These are phyloP conservation scores for Disparrhopalites patrizii DNA, from an alignment of 2,888 invertebrate genomes.

Conservation along the genomic window DNA sequence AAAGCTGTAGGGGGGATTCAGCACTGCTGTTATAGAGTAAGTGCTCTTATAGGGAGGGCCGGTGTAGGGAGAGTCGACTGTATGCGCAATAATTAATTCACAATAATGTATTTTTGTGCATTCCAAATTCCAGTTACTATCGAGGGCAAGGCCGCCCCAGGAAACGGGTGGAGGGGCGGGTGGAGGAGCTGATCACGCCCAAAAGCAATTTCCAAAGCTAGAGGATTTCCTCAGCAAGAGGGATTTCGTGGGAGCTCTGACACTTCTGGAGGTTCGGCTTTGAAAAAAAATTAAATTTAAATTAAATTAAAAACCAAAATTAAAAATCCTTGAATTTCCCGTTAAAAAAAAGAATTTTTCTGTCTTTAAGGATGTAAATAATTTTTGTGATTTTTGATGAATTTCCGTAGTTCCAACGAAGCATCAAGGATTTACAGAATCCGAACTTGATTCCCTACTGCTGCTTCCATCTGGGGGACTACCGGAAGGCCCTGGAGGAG, in stretches of 20 bases:
- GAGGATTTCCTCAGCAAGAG: conserved; percentile 84
- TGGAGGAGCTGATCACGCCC: conserved; percentile 19
- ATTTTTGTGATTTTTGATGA: too few species aligned
- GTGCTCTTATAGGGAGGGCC: too few species aligned
- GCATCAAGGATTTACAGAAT: conserved; percentile 53
- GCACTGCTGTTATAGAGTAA: too few species aligned
- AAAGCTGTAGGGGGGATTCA: too few species aligned
- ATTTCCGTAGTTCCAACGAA: conserved; percentile 54
- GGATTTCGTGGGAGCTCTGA: conserved; percentile 92
- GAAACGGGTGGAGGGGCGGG: conserved; percentile 15
- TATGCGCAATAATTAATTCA: background rate
- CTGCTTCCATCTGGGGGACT: conserved; percentile 92
- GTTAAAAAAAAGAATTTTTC: too few species aligned
- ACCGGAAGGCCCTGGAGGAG: conserved; percentile 71
- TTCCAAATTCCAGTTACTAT: conserved; percentile 36
- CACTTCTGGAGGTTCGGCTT: conserved; percentile 73
- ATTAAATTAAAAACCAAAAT: too few species aligned
- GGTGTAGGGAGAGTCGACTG: too few species aligned
- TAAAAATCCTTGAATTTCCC: too few species aligned
- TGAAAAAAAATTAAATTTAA: too few species aligned
- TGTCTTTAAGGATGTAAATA: too few species aligned
- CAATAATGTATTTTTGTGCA: too few species aligned
- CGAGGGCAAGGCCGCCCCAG: conserved; percentile 40
- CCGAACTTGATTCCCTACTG: conserved; percentile 79
- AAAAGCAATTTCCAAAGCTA: conserved; percentile 67